Evolutionary conservation across 2,888 invertebrate genomes (phyloP), one percentile per base, ranked within the genome.

Genomic region (Macaria liturata): DNA sequence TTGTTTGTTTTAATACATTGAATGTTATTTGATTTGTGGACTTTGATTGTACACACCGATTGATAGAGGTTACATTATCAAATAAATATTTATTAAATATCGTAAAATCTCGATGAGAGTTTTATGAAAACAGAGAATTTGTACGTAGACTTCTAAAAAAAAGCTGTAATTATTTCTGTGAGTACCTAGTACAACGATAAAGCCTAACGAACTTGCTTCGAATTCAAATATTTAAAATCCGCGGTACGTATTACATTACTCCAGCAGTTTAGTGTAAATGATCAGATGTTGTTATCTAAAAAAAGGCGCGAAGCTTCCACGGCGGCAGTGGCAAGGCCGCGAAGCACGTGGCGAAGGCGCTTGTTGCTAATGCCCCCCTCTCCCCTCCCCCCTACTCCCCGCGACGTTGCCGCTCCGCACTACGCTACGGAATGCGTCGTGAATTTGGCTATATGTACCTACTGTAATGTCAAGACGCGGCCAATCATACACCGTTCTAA

Each of bases 271-370:
- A 66, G 70, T 71, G 70, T 69, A 72, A 71, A 68, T 79, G 59
- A 79, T 81, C 80, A 80, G 77, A 77, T 71, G 77, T 74, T 78
- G 77, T 80, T 82, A 81, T 81, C 81, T 84, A 81, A 84, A 87
- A 80, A 84, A 89, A 86, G 86, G 87, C 86, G 87, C 87, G 84
- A 88, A 86, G 86, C 82, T 84, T 82, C 83, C 72, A 83, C 71
- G 67, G 72, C 73, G 9, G 74, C 76, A 78, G 81, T 81, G 83
- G 88, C 91, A 90, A 91, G 90, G 91, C 84, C 89, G 84, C 70
- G 57, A 67, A 84, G 81, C 89, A 88, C 90, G 90, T 90, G 89
- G 86, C 74, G 59, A 20, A 73, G 83, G 83, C 88, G 88, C 88
- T 88, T 91, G 91, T 89, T 91, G 88, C 90, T 90, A 88, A 68